Base-by-base conservation (phyloP, 2,797 vertebrate species). In the Rhynchotus rufescens region DNA sequence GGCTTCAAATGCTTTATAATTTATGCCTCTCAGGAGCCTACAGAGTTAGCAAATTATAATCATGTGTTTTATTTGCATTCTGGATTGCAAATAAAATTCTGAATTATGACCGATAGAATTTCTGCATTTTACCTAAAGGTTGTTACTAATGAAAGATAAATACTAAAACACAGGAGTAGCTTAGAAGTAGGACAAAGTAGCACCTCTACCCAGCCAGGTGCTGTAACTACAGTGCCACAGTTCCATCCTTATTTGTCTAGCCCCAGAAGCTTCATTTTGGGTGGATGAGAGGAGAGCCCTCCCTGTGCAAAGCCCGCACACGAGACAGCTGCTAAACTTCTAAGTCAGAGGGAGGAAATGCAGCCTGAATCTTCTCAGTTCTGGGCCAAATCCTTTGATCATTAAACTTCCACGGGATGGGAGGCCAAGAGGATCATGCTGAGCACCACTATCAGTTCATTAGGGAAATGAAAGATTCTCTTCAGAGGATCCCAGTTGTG, bases 21-120 rank as follows among this genome's bases (percentile, higher is more conserved):
- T 88, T 85, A 57, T 83, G 66, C 28, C n/a, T 88, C 68, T 71
- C 61, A 66, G 44, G 40, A 91, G 59, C 44, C 67, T 82, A 87
- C 5, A 0, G 59, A 71, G 42, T 74, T 80, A 57, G 76, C 9
- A 57, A 80, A 79, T 36, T 79, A 80, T 62, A 89, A 85, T 57
- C 51, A 49, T 7, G 2, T 92, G n/a, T 66, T 95, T 84, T 51
- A 88, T 91, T 96, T 92, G 42, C 92, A 86, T 93, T 80, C 30
- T 76, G 76, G 92, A 84, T 83, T 85, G 15, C 49, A 20, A n/a
- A n/a, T n/a, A n/a, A n/a, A n/a, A n/a, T n/a, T n/a, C n/a, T n/a
- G n/a, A n/a, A n/a, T 67, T 71, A 68, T 30, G 80, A 51, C 38
- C 64, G 61, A 36, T 47, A 66, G 44, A 65, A 9, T 45, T 71